phyloP scores from a whole-genome alignment of 1,140 invertebrate species.

The Hydropsyche tenuis region DNA sequence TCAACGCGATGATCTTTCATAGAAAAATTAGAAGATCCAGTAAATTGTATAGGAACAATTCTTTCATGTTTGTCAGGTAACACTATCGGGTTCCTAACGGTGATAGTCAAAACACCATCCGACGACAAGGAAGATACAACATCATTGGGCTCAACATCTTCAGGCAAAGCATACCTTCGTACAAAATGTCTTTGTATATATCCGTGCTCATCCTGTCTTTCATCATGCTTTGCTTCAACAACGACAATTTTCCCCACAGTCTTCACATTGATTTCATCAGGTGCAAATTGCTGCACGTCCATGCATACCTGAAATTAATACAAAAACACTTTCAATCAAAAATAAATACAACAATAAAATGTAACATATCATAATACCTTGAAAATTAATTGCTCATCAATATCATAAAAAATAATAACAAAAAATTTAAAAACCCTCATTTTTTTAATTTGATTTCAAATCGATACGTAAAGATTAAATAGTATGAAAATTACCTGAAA shows the following conservation, averaged over 20 bases:
- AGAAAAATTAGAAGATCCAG: slow-evolving; percentile 50
- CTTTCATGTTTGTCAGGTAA: slow-evolving; percentile 60
- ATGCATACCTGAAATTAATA: slow-evolving; percentile 63
- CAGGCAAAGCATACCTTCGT: slow-evolving; percentile 70
- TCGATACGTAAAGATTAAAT: too few species aligned
- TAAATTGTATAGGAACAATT: slow-evolving; percentile 56
- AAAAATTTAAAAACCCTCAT: too few species aligned
- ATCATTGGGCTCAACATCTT: slow-evolving; percentile 69
- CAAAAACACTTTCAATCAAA: too few species aligned
- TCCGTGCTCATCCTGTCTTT: slow-evolving; percentile 68
- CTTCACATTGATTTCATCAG: slow-evolving; percentile 80
- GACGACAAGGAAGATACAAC: slow-evolving; percentile 72
- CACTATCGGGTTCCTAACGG: slow-evolving; percentile 62
- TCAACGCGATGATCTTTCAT: slow-evolving; percentile 2
- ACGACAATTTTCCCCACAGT: slow-evolving; percentile 71
- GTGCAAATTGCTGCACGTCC: slow-evolving; percentile 74
- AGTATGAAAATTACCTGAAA: too few species aligned
- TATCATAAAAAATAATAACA: too few species aligned
- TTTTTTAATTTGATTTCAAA: too few species aligned
- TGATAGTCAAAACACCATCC: slow-evolving; percentile 74
- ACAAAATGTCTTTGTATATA: slow-evolving; percentile 70
- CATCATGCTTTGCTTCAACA: slow-evolving; percentile 74
- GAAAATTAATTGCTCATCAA: too few species aligned
- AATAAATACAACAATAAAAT: too few species aligned
- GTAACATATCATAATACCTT: too few species aligned